Base-by-base conservation (phyloP, 37 sponge, comb jelly and placozoan species). In the Oscarella lobularis region DNA sequence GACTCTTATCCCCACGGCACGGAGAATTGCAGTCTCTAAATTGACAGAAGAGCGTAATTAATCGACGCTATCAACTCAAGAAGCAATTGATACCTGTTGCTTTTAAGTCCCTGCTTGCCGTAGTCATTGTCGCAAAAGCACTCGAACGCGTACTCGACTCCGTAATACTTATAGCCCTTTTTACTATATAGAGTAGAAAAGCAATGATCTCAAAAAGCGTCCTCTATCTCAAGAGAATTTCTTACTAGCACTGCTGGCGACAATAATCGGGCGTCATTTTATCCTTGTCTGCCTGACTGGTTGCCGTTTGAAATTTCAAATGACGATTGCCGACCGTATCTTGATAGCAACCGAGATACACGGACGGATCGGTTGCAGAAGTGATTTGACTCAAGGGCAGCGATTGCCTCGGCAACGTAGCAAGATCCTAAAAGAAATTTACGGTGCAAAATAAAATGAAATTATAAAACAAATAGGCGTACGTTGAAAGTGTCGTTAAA, bases 41-140 rank as follows among this genome's bases (percentile, higher is more conserved):
- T n/a, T n/a, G n/a, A 68, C 71, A 68, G 6, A 68, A 14, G 33
- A 5, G 31, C 29, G 6, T 68, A 14, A 20, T 48, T 48, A 27
- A 9, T 27, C 60, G 60, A 48, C n/a, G n/a, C n/a, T n/a, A n/a
- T n/a, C n/a, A n/a, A n/a, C n/a, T n/a, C n/a, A n/a, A n/a, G n/a
- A 9, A 20, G 29, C 29, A 4, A 68, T 14, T 68, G n/a, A n/a
- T 68, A 68, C 71, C 71, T 35, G 6, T 68, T 35, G 31, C 35
- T 4, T 68, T 68, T 68, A 34, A 32, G 29, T 68, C 35, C 29
- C 5, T 29, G 33, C 35, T 5, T 35, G 6, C 33, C 31, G 31
- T 34, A 4, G 71, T 68, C 33, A 35, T 68, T 68, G 71, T 14
- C 71, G 33, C 71, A 68, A 35, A 68, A 68, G 71, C 71, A 68